Evolutionary conservation across 2,113 vertebrate genomes (phyloP).

Genomic region (Ochotona curzoniae): DNA sequence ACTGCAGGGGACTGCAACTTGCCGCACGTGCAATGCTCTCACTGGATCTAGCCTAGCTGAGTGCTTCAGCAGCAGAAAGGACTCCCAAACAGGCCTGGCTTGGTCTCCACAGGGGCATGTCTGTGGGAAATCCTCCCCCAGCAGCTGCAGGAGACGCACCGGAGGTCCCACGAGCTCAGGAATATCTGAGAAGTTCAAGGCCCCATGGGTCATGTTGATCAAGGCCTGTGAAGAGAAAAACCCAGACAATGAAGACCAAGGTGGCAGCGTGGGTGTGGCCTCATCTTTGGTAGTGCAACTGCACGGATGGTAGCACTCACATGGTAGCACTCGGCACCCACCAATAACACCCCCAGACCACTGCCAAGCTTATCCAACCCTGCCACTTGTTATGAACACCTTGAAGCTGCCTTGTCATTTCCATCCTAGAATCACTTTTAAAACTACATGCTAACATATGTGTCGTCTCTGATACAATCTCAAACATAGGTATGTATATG

Average conservation of each 20-base stretch:
- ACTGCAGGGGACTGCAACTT: neutral
- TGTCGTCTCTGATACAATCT: neutral
- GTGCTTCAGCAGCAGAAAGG: neutral
- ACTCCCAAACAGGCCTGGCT: neutral
- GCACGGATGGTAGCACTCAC: neutral
- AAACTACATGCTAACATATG: neutral
- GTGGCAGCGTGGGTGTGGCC: too few species aligned
- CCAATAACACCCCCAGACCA: neutral
- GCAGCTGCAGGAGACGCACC: slow-evolving; percentile 85
- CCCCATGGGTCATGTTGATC: slow-evolving; percentile 90
- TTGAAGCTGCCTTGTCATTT: neutral
- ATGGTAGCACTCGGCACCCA: neutral
- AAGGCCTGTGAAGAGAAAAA: slow-evolving; percentile 86
- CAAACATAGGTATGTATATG: neutral
- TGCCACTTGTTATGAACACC: neutral
- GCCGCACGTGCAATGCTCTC: neutral
- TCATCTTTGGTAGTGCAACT: neutral
- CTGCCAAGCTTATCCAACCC: neutral
- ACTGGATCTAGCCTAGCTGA: neutral
- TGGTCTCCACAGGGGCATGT: neutral
- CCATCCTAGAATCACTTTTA: slow-evolving; percentile 44
- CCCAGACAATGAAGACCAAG: slow-evolving; percentile 31
- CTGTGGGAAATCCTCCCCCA: neutral
- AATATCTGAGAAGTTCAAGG: slow-evolving; percentile 89
- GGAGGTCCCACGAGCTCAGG: slow-evolving; percentile 87